These are phyloP conservation scores for Mirza zaza DNA, from an alignment of 2,113 vertebrate species.

Conservation along the genomic window DNA sequence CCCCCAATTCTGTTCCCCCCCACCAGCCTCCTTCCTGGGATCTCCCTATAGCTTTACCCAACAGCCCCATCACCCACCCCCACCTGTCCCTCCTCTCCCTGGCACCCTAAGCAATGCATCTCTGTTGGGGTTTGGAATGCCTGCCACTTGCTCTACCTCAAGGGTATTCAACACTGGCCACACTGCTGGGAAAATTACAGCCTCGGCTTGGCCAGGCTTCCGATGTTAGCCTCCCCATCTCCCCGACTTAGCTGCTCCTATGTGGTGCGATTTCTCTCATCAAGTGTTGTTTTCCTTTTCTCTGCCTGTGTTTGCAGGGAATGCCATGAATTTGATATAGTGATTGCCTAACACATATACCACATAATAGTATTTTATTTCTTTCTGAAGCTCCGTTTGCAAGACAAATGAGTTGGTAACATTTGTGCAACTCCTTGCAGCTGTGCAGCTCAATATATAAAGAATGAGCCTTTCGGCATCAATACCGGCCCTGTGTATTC, in stretches of 20 bases:
- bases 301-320: conserved; percentile 74
- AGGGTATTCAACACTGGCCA: background rate
- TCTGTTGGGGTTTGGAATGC: background rate
- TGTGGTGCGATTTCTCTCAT: conserved; percentile 69
- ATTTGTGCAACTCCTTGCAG: conserved; percentile 71
- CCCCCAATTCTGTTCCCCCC: background rate
- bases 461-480: conserved; percentile 59
- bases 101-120: background rate
- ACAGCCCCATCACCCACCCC: background rate
- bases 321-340: conserved; percentile 76
- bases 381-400: conserved; percentile 78
- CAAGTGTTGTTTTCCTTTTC: conserved; percentile 77
- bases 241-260: conserved; percentile 60
- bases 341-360: conserved; percentile 77
- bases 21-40: background rate
- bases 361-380: conserved; percentile 79
- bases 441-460: conserved; percentile 69
- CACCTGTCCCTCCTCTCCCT: background rate
- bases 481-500: conserved; percentile 45
- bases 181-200: conserved; percentile 36
- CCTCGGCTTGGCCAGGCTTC: background rate
- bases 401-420: conserved; percentile 79
- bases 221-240: background rate
- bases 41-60: background rate
- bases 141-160: background rate